Evolutionary conservation across 2,113 vertebrate genomes (phyloP), one percentile per base, ranked within the genome.

Genomic region (Sinocyclocheilus anophthalmus): DNA sequence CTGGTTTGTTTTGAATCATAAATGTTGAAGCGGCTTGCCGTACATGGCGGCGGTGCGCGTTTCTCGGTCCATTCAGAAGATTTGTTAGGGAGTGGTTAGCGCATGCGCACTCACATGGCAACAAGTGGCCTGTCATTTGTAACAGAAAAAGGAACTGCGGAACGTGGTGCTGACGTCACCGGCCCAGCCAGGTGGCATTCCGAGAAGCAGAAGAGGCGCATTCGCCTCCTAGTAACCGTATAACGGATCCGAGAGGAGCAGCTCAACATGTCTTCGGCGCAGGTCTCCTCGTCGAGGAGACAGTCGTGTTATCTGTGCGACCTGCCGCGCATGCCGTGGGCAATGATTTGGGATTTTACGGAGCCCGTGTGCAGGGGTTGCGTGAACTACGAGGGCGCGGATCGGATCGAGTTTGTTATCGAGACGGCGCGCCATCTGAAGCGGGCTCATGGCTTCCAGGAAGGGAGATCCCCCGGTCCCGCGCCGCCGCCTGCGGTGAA

Each of bases 331-430:
- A 97, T 97, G 96, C 96, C 96, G 61, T 97, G 96, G 96, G 96
- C 96, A 90, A 97, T 97, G 96, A 97, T 97, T 89, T 97, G 96
- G 96, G 96, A 97, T 78, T n/a, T n/a, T n/a, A n/a, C n/a, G n/a
- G n/a, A n/a, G n/a, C n/a, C n/a, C n/a, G n/a, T n/a, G n/a, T n/a
- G n/a, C n/a, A n/a, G n/a, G n/a, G n/a, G n/a, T n/a, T n/a, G n/a
- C n/a, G n/a, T n/a, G n/a, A n/a, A n/a, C n/a, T n/a, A n/a, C n/a
- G n/a, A n/a, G n/a, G n/a, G n/a, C n/a, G n/a, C n/a, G n/a, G n/a
- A n/a, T n/a, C n/a, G n/a, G n/a, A n/a, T n/a, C n/a, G n/a, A n/a
- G n/a, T n/a, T n/a, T n/a, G n/a, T n/a, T n/a, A n/a, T n/a, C n/a
- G n/a, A n/a, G n/a, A n/a, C n/a, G n/a, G n/a, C n/a, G n/a, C n/a